Conservation (phyloP, 2,113 vertebrate genomes). For the Albula goreensis region DNA sequence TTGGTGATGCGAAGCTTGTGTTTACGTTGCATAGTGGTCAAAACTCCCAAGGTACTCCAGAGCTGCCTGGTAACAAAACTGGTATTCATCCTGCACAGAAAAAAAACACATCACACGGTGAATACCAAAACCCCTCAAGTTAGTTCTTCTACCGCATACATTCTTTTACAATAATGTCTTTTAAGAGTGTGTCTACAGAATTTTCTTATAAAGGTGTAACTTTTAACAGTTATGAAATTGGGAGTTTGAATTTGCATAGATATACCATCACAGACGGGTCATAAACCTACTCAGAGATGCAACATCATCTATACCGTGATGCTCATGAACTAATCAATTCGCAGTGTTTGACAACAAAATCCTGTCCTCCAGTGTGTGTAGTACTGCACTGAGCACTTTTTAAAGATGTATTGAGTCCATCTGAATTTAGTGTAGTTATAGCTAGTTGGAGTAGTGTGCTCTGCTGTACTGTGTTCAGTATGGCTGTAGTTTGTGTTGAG, state of each 20-base stretch:
- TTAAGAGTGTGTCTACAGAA: neutral
- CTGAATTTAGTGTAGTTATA: no score
- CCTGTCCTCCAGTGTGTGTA: no score
- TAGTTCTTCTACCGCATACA: neutral
- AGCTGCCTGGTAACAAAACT: conserved; percentile 95
- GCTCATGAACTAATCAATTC: no score
- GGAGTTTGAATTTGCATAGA: neutral
- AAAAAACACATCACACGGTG: neutral
- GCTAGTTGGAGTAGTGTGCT: no score
- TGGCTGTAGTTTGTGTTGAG: neutral
- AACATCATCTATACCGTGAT: neutral
- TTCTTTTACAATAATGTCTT: neutral
- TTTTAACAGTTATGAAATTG: neutral
- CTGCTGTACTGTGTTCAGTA: no score
- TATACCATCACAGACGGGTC: neutral
- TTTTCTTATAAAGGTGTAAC: neutral
- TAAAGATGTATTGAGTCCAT: no score
- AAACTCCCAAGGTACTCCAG: conserved; percentile 95
- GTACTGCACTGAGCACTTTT: no score
- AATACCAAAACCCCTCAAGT: neutral
- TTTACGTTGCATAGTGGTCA: conserved; percentile 98
- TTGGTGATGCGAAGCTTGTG: conserved; percentile 66
- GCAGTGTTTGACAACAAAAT: no score
- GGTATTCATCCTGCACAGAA: conserved; percentile 85
- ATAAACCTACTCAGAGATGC: neutral